phyloP scores from a whole-genome alignment of 2,888 invertebrate species.

The Ferrisia virgata region DNA sequence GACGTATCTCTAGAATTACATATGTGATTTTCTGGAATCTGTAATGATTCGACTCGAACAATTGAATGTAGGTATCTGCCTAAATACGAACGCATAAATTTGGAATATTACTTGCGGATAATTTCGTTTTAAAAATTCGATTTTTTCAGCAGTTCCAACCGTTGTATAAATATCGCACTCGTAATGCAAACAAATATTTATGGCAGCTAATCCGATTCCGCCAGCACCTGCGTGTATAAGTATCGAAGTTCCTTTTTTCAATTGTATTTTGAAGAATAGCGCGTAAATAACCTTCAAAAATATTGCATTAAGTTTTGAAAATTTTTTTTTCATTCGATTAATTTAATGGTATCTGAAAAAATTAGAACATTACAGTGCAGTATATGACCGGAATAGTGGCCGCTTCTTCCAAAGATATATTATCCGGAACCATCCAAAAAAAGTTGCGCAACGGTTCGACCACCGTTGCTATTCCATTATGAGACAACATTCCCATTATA shows the following conservation, averaged over 20 bases:
- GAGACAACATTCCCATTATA: conserved; percentile 54
- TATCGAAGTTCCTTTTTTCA: conserved; percentile 55
- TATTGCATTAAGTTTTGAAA: conserved; percentile 54
- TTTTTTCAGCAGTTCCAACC: conserved; percentile 65
- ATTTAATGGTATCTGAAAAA: too few relatives aligned
- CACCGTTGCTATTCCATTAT: conserved; percentile 55
- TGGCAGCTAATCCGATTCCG: conserved; percentile 76
- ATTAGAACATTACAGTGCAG: conserved; percentile 56
- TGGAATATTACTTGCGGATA: background rate
- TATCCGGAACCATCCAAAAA: conserved; percentile 59
- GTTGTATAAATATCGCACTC: conserved; percentile 69
- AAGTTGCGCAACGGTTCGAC: conserved; percentile 56
- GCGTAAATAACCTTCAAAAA: conserved; percentile 59
- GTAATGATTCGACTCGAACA: conserved; percentile 51
- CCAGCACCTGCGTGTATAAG: conserved; percentile 65
- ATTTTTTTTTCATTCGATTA: conserved; percentile 85
- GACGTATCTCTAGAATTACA: conserved; percentile 81
- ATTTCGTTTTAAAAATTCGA: conserved; percentile 59
- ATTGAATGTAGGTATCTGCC: too few relatives aligned
- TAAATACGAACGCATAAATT: too few relatives aligned
- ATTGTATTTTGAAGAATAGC: conserved; percentile 59
- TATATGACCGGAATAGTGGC: conserved; percentile 66
- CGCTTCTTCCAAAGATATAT: conserved; percentile 64
- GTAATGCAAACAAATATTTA: conserved; percentile 64
- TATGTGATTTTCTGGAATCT: conserved; percentile 64